Base-by-base conservation (phyloP, 2,888 invertebrate genomes). In the Platycheirus rosarum region DNA sequence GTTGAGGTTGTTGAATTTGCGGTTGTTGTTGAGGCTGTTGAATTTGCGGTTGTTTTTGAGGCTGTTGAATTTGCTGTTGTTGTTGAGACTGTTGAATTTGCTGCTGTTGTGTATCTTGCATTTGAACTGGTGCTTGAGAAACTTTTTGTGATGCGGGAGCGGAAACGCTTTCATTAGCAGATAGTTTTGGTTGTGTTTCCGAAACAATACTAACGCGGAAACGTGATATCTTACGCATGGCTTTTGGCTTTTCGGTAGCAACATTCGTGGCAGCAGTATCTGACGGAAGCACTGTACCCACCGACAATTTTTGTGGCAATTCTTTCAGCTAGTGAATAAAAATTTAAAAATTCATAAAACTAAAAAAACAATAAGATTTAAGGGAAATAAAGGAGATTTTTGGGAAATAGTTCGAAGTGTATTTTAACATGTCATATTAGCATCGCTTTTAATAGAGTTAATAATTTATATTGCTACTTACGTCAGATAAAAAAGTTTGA, bases 221-320 rank as follows among this genome's bases (percentile, higher is more conserved):
- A 2, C 84, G 75, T n/a, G 84, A 84, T 0, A 75, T 60, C 46
- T 79, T 79, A 13, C 79, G 62, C 18, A 46, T 35, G 9, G 66
- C 55, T 7, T 62, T 42, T 9, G 62, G n/a, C 26, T 74, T 20
- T 18, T 60, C 32, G 18, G 69, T 37, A 8, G 44, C n/a, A 9
- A 13, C 13, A 51, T 13, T 16, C 32, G 68, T 26, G 53, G 14
- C 8, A 26, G 44, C 40, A 23, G n/a, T n/a, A 23, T 23, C 23
- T 23, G 55, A 6, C n/a, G n/a, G n/a, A 42, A 42, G 18, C 8
- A 42, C 71, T n/a, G 79, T 29, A 0, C 7, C 7, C 5, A 44
- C 46, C 20, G 82, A 20, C 74, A 35, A 60, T 80, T 86, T 82
- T 14, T 85, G 85, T 18, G 85, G 86, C 32, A 71, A 13, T 11